A percentile compares a stretch with the other conserved stretches of the same genome.
These are phyloP conservation scores for Epinotia demarniana DNA, from an alignment of 2,888 invertebrate species.

Conservation along the genomic window DNA sequence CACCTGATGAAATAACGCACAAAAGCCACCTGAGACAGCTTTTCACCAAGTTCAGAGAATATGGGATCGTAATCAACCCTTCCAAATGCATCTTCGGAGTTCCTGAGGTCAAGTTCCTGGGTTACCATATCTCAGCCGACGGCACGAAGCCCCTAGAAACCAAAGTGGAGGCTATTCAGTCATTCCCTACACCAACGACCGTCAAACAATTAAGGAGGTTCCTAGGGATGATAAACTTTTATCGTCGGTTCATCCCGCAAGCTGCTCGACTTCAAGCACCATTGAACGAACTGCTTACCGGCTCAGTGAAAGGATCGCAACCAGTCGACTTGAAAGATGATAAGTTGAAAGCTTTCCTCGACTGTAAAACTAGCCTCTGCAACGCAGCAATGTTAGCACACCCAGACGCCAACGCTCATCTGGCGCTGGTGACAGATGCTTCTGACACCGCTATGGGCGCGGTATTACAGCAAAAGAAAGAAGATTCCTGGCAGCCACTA, in stretches of 20 bases:
- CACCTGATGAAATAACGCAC: no score
- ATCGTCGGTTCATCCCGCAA: no score
- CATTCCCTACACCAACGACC: conserved; percentile 10
- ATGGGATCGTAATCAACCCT: no score
- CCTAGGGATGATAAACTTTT: no score
- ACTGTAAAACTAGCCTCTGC: conserved; percentile 48
- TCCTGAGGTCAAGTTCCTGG: neutral
- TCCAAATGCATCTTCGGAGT: no score
- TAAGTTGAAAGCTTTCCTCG: conserved; percentile 42
- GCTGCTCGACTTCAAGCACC: no score
- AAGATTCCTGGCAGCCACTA: conserved; percentile 53
- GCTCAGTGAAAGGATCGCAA: conserved; percentile 49
- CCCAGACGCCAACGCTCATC: conserved; percentile 48
- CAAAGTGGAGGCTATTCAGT: neutral
- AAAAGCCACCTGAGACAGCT: no score
- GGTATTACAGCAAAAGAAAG: conserved; percentile 54
- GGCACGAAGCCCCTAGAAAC: neutral
- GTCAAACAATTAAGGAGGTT: conserved; percentile 27
- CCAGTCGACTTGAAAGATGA: conserved; percentile 46
- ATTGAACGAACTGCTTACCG: conserved; percentile 50
- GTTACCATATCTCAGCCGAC: conserved; percentile 1
- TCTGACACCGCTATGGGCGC: conserved; percentile 59
- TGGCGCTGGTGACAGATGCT: conserved; percentile 59
- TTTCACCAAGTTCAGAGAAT: no score
- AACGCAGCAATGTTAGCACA: conserved; percentile 51